These are phyloP conservation scores for Nesogale talazaci DNA, from an alignment of 2,113 vertebrate species.

Conservation along the genomic window DNA sequence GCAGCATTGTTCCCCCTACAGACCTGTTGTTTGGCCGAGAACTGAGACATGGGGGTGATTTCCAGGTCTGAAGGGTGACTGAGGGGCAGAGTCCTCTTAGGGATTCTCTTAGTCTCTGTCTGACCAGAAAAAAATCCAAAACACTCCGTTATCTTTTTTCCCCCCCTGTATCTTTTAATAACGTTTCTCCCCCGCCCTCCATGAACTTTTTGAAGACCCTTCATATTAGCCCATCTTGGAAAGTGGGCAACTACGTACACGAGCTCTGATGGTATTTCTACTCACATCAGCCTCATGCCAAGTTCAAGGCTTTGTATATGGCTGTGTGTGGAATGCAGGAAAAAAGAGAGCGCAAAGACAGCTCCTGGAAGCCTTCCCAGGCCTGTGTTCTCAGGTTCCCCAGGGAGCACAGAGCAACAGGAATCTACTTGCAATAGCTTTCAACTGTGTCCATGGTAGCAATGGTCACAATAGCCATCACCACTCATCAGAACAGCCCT, in stretches of 20 bases:
- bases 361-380: constrained; percentile 24
- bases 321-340: neutral
- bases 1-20: too few species aligned
- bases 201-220: too few species aligned
- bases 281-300: neutral
- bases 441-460: constrained; percentile 6
- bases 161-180: too few species aligned
- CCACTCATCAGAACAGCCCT: neutral
- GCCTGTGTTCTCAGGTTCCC: neutral
- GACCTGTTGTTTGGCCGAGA: too few species aligned
- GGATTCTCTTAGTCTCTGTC: too few species aligned
- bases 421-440: constrained; percentile 17
- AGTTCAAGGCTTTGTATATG: neutral
- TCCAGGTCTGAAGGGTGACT: too few species aligned
- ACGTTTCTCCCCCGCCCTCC: too few species aligned
- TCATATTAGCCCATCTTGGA: neutral
- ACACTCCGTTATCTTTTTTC: too few species aligned
- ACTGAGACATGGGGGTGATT: too few species aligned
- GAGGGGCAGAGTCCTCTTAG: too few species aligned
- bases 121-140: too few species aligned
- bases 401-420: neutral
- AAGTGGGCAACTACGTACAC: neutral
- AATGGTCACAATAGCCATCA: neutral
- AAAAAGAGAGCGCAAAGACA: neutral
- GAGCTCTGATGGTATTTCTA: neutral